Evolutionary conservation across 2,113 vertebrate species (phyloP).

Genomic region (Capreolus pygargus): DNA sequence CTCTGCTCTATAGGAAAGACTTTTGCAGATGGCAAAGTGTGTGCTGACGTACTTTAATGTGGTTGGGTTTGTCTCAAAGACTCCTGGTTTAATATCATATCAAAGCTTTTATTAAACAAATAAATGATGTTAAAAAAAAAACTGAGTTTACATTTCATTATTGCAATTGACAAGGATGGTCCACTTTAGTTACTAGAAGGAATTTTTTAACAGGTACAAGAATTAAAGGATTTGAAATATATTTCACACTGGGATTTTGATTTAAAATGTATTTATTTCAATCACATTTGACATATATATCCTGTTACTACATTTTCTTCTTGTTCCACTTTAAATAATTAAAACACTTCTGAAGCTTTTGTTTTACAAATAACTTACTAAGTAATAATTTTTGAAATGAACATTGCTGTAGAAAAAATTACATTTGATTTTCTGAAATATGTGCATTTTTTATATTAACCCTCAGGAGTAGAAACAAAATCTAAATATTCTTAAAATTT

Average conservation of each 20-base stretch:
- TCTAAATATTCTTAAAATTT: neutral
- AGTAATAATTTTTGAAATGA: constrained; percentile 6
- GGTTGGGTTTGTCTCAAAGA: neutral
- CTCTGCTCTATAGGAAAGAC: neutral
- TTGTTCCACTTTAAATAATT: neutral
- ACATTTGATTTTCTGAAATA: neutral
- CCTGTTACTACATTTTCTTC: neutral
- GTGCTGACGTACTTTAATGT: neutral
- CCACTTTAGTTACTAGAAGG: neutral
- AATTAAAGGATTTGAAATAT: neutral
- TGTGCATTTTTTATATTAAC: neutral
- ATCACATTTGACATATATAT: neutral
- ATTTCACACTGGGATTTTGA: constrained; percentile 1
- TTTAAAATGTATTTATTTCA: constrained; percentile 8
- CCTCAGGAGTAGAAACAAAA: neutral
- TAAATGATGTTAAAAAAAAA: neutral
- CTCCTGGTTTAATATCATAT: neutral
- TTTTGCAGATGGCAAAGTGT: neutral
- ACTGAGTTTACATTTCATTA: neutral
- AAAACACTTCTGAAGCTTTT: neutral
- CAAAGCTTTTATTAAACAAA: neutral
- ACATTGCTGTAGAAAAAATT: neutral
- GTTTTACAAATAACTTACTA: neutral
- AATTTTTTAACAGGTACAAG: neutral
- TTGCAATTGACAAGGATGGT: neutral